Base-by-base conservation (phyloP, 2,113 vertebrate species). In the Lagopus leucura region DNA sequence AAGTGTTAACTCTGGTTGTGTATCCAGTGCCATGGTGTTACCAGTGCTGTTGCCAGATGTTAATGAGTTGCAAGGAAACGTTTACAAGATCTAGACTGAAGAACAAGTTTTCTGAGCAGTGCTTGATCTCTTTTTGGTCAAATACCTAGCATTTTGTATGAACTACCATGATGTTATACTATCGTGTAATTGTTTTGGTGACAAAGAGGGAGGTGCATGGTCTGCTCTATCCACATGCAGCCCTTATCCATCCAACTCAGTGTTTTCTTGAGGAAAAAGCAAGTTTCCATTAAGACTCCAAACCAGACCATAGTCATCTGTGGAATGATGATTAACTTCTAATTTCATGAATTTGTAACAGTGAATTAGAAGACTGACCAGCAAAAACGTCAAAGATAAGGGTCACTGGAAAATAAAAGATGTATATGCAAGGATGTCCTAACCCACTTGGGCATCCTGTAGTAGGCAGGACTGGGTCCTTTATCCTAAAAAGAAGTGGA, bases 351-450 rank as follows among this genome's bases (percentile, higher is more conserved):
- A 7, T 8, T 30, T 13, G 65, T 65, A 72, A 75, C 11, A 48
- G 30, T 0, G 0, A 71, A 57, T 57, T 82, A 38, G 70, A 93
- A 79, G n/a, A 27, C 1, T 65, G 66, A 76, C 19, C 17, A 82
- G 2, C 8, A 13, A 67, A 4, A 32, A 30, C 4, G 2, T 65
- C 2, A 69, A 82, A 91, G 79, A 50, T 27, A 42, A 47, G 40
- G 15, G 8, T 34, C 19, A 67, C 13, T 65, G 14, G 36, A 89
- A 91, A 95, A 76, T 16, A 78, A 75, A 69, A 72, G 25, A 70
- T 2, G 1, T 38, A 24, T 10, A 15, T 55, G 11, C 7, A 45
- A 60, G 78, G 10, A 45, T 0, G 0, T 18, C 0, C 2, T 45
- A 67, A 75, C 20, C 7, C 15, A 14, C 4, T 11, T 50, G 38